phyloP scores from a whole-genome alignment of 2,797 vertebrate genomes.

The Sebastes reedi region DNA sequence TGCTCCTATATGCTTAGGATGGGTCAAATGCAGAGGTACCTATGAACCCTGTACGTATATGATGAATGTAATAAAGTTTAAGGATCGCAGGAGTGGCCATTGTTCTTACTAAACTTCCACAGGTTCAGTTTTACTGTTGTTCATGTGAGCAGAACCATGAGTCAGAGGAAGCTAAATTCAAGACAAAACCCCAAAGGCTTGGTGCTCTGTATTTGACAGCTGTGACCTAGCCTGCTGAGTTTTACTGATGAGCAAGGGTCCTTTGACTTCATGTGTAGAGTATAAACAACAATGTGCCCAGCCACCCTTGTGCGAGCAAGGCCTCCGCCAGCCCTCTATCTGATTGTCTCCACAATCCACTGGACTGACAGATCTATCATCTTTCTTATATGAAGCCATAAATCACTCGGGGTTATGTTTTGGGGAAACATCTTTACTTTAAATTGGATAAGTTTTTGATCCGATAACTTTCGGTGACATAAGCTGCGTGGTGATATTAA shows the following conservation, averaged over 20 bases:
- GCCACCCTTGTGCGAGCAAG: constrained; percentile 30
- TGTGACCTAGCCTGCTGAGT: constrained; percentile 51
- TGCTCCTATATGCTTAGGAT: no score
- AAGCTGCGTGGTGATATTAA: not conserved
- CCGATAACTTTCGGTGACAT: constrained; percentile 28
- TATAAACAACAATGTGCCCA: constrained; percentile 53
- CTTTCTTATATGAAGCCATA: constrained; percentile 40
- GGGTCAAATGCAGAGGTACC: no score
- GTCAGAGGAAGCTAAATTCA: constrained; percentile 27
- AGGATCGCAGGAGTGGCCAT: not conserved
- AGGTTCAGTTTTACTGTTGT: constrained; percentile 23
- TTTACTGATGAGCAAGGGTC: constrained; percentile 44
- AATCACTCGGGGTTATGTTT: constrained; percentile 51
- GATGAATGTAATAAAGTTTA: not conserved
- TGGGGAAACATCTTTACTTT: constrained; percentile 35
- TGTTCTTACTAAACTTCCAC: constrained; percentile 21
- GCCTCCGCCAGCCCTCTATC: constrained; percentile 20
- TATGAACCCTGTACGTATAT: no score
- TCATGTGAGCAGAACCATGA: constrained; percentile 38
- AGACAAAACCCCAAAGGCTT: constrained; percentile 11
- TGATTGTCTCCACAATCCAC: constrained; percentile 31
- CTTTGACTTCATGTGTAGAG: constrained; percentile 52
- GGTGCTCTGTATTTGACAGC: constrained; percentile 46
- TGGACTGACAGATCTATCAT: constrained; percentile 48
- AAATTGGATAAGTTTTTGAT: constrained; percentile 47